These are phyloP conservation scores for Caenorhabditis inopinata DNA, from an alignment of 1,140 invertebrate genomes.

Conservation along the genomic window DNA sequence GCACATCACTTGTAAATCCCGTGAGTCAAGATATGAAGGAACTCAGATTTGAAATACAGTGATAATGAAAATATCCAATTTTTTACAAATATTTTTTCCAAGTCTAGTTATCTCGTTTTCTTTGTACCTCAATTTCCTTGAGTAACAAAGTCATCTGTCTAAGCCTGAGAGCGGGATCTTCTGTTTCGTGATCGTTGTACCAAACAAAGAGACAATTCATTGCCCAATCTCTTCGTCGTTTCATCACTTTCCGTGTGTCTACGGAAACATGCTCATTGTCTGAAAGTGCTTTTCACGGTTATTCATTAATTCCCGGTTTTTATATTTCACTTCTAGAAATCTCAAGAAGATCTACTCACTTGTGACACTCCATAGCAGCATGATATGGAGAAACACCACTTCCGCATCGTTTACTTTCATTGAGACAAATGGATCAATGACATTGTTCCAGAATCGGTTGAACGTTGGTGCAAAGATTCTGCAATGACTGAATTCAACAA, in stretches of 20 bases:
- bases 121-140: constrained; percentile 46
- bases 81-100: too few species aligned
- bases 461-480: constrained; percentile 47
- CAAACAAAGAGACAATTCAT: constrained; percentile 43
- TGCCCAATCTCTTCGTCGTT: constrained; percentile 39
- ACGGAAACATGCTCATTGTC: constrained; percentile 5
- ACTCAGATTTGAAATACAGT: too few species aligned
- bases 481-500: constrained; percentile 24
- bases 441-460: constrained; percentile 45
- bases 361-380: constrained; percentile 42
- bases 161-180: constrained; percentile 32
- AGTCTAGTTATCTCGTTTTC: too few species aligned
- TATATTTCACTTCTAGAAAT: too few species aligned
- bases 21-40: too few species aligned
- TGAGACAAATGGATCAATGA: constrained; percentile 43
- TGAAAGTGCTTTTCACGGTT: neutral
- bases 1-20: too few species aligned
- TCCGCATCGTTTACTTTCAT: constrained; percentile 48
- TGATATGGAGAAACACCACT: constrained; percentile 44
- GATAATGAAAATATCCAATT: too few species aligned
- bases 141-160: constrained; percentile 43
- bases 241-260: constrained; percentile 3
- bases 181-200: neutral
- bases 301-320: too few species aligned
- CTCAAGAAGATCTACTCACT: constrained; percentile 39